Base-by-base conservation (phyloP, 2,113 vertebrate species). In the Oreotragus oreotragus region DNA sequence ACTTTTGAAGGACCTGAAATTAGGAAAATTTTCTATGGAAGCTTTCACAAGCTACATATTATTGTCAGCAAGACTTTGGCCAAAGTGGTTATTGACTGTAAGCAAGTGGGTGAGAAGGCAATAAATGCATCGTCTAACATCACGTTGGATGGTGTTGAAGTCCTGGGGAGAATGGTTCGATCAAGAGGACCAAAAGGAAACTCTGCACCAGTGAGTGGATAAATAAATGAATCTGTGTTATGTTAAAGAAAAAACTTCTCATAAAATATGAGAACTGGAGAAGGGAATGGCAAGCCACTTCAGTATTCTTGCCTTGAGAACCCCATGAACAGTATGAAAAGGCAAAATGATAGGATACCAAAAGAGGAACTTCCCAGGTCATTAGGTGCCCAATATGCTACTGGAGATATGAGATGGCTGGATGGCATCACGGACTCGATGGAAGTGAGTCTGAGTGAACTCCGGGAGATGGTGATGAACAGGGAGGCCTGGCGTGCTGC, bases 41-140 rank as follows among this genome's bases (percentile, higher is more conserved):
- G 99, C 97, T 99, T 99, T 98, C 99, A 99, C 98, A 99, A 99
- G 99, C 99, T 99, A 39, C 99, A 99, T 84, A 99, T 99, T 76
- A 98, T 99, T 91, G 98, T 99, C 98, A 99, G 99, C 98, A 99
- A 99, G 98, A 99, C 99, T 0, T 98, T 98, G 0, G 99, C 99
- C 91, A 99, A 99, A 98, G 99, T 99, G 96, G 98, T 99, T 89
- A 98, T 99, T 47, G 99, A 99, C 99, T 99, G 99, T 98, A 99
- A 99, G 93, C 97, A 99, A 89, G 99, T 99, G 1, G 99, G 98
- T 0, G 99, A 99, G 98, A 99, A 99, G 97, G 97, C 99, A n/a
- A 98, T 99, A 97, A 99, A 98, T 6, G 99, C 99, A 10, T 99
- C 99, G 0, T 99, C 99, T 0, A 99, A 99, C 97, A 99, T 99